Evolutionary conservation across 2,797 vertebrate genomes (phyloP), one percentile per base, ranked within the genome.

Genomic region (Sciurus carolinensis): DNA sequence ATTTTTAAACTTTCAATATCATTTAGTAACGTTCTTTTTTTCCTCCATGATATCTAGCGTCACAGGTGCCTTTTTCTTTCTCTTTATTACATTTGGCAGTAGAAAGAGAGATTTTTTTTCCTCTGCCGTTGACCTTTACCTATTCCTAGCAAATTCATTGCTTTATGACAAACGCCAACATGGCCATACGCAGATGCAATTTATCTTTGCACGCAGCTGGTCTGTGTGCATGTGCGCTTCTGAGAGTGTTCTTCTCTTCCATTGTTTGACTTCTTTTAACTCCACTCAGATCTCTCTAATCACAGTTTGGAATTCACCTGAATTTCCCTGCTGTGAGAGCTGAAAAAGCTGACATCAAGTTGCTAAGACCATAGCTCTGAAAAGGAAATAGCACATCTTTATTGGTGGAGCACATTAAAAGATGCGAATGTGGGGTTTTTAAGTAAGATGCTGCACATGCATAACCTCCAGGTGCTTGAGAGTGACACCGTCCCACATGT

Each of bases 281-380:
- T 97, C 59, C 71, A 73, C 57, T 94, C 94, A 96, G 59, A 95
- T 97, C 95, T 96, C 75, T 97, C 82, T 95, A 93, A 94, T 96
- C 95, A 95, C 94, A 91, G 97, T 95, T 96, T 96, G 97, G 96
- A 96, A 96, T 96, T 94, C 97, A 96, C 96, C 96, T 96, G 97
- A 95, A 89, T 97, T 92, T 95, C 93, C 95, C 95, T 96, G 95
- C 95, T 96, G 97, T 22, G 95, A 85, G 62, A 90, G 77, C 95
- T 96, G 66, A 96, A 95, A 97, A 96, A 97, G 90, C 87, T 75
- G 87, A 96, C 88, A 91, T 66, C 36, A 52, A 94, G 95, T 94
- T 95, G 95, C 95, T 64, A 87, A 90, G 96, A 80, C 92, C 79
- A 84, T n/a, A 80, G 62, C 85, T 73, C 95, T 98, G 94, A 80